phyloP scores from a whole-genome alignment of 2,888 invertebrate genomes.

The Pseudolycoriella hygida region DNA sequence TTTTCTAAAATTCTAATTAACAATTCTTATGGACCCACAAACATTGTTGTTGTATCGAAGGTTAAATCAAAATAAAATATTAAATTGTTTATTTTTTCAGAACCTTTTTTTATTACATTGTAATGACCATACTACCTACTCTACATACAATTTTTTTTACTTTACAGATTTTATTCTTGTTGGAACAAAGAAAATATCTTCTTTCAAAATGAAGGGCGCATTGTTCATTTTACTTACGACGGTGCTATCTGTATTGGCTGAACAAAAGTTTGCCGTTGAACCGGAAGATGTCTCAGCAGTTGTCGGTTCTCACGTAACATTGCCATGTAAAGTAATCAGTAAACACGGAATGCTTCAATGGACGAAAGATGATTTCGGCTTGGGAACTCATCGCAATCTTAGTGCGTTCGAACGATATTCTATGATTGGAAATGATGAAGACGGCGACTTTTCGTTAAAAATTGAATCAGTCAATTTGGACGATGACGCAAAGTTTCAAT shows the following conservation, averaged over 20 bases:
- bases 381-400: conserved; percentile 77
- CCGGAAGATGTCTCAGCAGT: conserved; percentile 83
- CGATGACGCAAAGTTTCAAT: conserved; percentile 85
- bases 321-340: conserved; percentile 78
- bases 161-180: too few species aligned
- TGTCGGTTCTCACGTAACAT: conserved; percentile 68
- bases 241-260: conserved; percentile 13
- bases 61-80: too few species aligned
- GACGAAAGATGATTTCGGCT: conserved; percentile 93
- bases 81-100: too few species aligned
- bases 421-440: conserved; percentile 91
- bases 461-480: conserved; percentile 78
- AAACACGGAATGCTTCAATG: conserved; percentile 85
- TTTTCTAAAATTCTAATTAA: too few species aligned
- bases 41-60: too few species aligned
- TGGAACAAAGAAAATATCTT: too few species aligned
- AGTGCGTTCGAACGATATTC: conserved; percentile 84
- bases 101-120: too few species aligned
- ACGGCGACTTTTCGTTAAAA: conserved; percentile 84
- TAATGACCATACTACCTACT: too few species aligned
- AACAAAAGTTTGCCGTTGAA: conserved; percentile 80
- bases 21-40: too few species aligned
- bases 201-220: too few species aligned
- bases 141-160: too few species aligned
- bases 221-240: too few species aligned